Evolutionary conservation across 2,797 vertebrate genomes (phyloP).

Genomic region (Threskiornis aethiopicus): DNA sequence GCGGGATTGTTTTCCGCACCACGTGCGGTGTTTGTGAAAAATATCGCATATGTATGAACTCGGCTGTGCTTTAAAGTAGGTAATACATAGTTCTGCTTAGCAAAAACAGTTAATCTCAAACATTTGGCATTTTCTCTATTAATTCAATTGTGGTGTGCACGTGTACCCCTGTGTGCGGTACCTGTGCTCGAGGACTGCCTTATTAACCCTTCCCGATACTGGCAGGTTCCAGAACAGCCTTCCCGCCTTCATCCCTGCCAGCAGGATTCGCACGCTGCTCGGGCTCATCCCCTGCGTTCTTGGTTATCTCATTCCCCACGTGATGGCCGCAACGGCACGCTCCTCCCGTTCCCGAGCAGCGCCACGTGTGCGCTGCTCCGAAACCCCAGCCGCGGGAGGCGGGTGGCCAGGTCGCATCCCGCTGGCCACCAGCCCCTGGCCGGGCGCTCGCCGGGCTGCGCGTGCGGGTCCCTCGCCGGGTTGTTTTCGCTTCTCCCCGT

Average conservation of each 20-base stretch:
- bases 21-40: neutral
- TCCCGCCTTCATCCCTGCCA: rapidly evolving
- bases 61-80: neutral
- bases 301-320: rapidly evolving
- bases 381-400: rapidly evolving
- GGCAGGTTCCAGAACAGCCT: neutral
- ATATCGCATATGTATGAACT: neutral
- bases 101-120: neutral
- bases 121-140: neutral
- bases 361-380: rapidly evolving
- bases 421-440: rapidly evolving
- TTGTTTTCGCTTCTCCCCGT: neutral
- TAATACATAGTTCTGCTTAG: rapidly evolving
- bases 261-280: rapidly evolving
- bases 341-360: neutral
- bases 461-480: rapidly evolving
- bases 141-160: neutral
- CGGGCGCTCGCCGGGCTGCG: neutral
- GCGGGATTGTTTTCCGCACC: neutral
- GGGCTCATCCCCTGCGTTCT: rapidly evolving
- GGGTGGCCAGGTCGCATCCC: rapidly evolving
- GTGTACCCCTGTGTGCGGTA: neutral
- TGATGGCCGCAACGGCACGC: rapidly evolving
- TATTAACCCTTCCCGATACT: rapidly evolving
- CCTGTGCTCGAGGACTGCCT: neutral